Percentiles rank a stretch among this genome's conserved stretches.
Evolutionary conservation across 2,113 vertebrate species (phyloP).

Genomic region (Silurus glanis): DNA sequence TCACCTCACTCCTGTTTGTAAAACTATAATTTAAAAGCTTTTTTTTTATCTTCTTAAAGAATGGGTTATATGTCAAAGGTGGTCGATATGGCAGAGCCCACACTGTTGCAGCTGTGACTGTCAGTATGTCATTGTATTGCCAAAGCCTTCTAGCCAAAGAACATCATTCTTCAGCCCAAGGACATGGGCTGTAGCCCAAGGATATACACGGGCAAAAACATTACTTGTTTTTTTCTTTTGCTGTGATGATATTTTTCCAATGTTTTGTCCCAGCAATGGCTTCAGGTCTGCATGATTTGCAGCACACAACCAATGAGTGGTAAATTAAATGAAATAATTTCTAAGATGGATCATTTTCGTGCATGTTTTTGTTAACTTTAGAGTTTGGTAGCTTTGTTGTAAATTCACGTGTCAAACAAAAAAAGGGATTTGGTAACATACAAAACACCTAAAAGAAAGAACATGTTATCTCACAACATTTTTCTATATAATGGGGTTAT

Average conservation of each 20-base stretch:
- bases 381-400: conserved; percentile 20
- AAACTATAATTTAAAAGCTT: conserved; percentile 20
- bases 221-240: conserved; percentile 43
- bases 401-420: conserved; percentile 15
- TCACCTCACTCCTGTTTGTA: conserved; percentile 39
- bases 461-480: no score
- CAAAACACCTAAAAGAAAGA: background rate
- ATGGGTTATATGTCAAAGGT: conserved; percentile 26
- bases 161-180: conserved; percentile 80
- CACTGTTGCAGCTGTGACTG: conserved; percentile 72
- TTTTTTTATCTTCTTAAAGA: conserved; percentile 32
- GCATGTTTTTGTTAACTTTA: conserved; percentile 15
- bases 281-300: conserved; percentile 31
- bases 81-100: conserved; percentile 47
- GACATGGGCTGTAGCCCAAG: conserved; percentile 49
- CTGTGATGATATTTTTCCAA: conserved; percentile 24
- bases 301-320: conserved; percentile 13
- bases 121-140: conserved; percentile 78
- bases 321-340: conserved; percentile 16
- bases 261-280: conserved; percentile 52
- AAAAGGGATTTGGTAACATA: conserved; percentile 4
- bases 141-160: conserved; percentile 98
- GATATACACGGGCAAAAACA: conserved; percentile 51
- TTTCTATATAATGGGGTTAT: background rate
- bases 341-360: conserved; percentile 5